These are phyloP conservation scores for Plodia interpunctella DNA, from an alignment of 1,140 invertebrate genomes.

Conservation along the genomic window DNA sequence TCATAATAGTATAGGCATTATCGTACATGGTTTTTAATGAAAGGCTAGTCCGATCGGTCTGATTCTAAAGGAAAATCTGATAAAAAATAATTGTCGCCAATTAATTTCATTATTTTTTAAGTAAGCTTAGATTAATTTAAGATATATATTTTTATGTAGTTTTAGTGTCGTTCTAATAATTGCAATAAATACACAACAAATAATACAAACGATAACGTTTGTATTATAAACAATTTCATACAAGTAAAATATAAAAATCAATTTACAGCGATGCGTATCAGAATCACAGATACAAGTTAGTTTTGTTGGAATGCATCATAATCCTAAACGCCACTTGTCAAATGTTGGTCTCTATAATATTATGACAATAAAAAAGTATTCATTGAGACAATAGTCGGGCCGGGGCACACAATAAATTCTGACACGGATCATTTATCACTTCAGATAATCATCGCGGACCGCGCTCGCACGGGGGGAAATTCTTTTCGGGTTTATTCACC, in stretches of 20 bases:
- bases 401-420: constrained; percentile 67
- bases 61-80: too few species aligned
- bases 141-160: too few species aligned
- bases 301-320: constrained; percentile 39
- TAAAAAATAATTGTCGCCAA: too few species aligned
- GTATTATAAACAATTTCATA: constrained; percentile 27
- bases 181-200: constrained; percentile 51
- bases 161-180: too few species aligned
- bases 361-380: constrained; percentile 73
- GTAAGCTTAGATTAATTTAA: too few species aligned
- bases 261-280: constrained; percentile 62
- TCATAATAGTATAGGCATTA: too few species aligned
- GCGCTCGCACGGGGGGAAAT: constrained; percentile 50
- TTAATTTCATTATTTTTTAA: too few species aligned
- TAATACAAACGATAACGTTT: constrained; percentile 62
- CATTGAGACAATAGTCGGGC: constrained; percentile 73
- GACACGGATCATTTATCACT: constrained; percentile 70
- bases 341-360: constrained; percentile 61
- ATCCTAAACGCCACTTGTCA: constrained; percentile 66
- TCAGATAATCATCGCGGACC: constrained; percentile 60
- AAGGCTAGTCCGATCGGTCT: too few species aligned
- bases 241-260: constrained; percentile 67
- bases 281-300: constrained; percentile 33
- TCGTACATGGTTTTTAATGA: too few species aligned
- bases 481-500: constrained; percentile 55